Conservation (phyloP, 2,888 invertebrate species). For the Sussaba pulchella region DNA sequence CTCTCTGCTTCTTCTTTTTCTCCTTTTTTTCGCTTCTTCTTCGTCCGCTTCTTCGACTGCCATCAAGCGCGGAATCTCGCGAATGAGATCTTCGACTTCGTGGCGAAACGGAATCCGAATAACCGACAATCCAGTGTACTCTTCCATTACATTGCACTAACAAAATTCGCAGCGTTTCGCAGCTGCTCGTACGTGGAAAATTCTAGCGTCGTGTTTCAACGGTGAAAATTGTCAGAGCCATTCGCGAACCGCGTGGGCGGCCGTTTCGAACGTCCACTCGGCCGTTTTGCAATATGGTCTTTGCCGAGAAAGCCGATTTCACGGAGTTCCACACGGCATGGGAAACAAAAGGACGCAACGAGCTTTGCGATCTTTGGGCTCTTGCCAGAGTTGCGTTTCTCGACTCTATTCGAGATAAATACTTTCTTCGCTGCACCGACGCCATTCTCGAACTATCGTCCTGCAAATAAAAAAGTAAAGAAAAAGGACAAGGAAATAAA, state of each 20-base stretch:
- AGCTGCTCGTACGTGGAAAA: too few relatives aligned
- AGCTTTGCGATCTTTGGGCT: too few relatives aligned
- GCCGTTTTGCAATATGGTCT: conserved; percentile 11
- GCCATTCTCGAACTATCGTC: conserved; percentile 8
- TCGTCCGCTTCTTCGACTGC: too few relatives aligned
- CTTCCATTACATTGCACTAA: conserved; percentile 9
- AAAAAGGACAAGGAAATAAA: not conserved
- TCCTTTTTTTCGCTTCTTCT: too few relatives aligned
- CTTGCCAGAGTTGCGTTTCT: too few relatives aligned
- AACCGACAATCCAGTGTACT: conserved; percentile 13
- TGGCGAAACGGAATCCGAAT: conserved; percentile 33
- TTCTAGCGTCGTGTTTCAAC: too few relatives aligned
- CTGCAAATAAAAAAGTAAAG: not conserved
- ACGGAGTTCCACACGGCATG: not conserved
- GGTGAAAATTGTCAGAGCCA: conserved; percentile 39
- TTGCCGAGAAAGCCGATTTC: conserved; percentile 5
- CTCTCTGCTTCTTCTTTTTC: too few relatives aligned
- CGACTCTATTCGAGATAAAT: conserved; percentile 32
- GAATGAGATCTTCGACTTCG: conserved; percentile 11
- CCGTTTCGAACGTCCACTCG: conserved; percentile 12
- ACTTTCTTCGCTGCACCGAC: conserved; percentile 4
- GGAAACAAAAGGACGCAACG: not conserved
- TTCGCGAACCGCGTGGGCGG: conserved; percentile 51
- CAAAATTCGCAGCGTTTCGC: not conserved
- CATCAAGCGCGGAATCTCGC: conserved; percentile 36